Conservation (phyloP, 2,797 vertebrate species). For the Muraenolepis orangiensis region DNA sequence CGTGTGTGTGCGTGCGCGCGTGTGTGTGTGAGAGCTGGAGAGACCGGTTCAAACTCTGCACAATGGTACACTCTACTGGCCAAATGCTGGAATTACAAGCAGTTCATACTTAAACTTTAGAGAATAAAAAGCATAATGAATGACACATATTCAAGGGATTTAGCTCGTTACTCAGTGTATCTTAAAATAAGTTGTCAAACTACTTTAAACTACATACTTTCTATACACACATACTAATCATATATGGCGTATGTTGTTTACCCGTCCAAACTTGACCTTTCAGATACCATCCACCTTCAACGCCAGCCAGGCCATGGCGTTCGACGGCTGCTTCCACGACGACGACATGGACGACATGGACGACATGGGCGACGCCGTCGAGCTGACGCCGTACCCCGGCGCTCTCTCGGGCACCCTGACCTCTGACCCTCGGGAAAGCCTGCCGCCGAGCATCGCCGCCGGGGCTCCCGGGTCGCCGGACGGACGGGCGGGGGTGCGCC, state of each 20-base stretch:
- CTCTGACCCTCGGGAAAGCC: slow-evolving; percentile 39
- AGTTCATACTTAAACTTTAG: neutral
- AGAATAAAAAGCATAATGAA: neutral
- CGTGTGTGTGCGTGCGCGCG: neutral
- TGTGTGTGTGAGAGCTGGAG: too few species aligned
- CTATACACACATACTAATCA: neutral
- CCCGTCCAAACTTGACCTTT: neutral
- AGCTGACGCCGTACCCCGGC: slow-evolving; percentile 70
- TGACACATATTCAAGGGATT: neutral
- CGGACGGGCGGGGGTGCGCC: slow-evolving; percentile 61
- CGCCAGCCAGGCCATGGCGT: slow-evolving; percentile 86
- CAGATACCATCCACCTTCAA: slow-evolving; percentile 83
- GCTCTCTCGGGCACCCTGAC: slow-evolving; percentile 34
- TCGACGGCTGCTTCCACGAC: slow-evolving; percentile 85
- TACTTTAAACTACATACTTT: too few species aligned
- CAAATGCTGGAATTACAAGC: slow-evolving; percentile 3
- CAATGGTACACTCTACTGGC: slow-evolving; percentile 43
- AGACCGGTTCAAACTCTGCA: neutral
- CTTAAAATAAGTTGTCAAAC: neutral
- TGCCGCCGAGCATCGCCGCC: slow-evolving; percentile 24
- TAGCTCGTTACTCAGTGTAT: neutral
- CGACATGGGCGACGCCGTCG: too few species aligned
- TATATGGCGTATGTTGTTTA: neutral
- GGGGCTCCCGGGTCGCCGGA: slow-evolving; percentile 50
- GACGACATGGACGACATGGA: too few species aligned